Percentiles rank a stretch among this genome's conserved stretches.
These are phyloP conservation scores for Gymnodraco acuticeps DNA, from an alignment of 2,797 vertebrate genomes.

Conservation along the genomic window DNA sequence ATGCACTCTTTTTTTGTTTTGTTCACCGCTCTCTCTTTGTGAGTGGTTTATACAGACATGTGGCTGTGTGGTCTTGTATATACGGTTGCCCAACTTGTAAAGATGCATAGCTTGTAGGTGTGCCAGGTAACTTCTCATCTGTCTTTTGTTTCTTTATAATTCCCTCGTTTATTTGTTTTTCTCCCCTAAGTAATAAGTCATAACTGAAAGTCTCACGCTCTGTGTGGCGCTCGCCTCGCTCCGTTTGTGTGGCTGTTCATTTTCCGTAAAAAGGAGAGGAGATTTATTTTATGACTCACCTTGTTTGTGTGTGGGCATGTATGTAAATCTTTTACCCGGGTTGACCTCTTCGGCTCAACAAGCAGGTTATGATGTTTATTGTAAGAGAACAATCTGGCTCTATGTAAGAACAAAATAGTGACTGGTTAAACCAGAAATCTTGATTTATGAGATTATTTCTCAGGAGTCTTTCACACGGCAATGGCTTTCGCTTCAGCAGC, in stretches of 20 bases:
- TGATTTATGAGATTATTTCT: background rate
- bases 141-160: constrained; percentile 49
- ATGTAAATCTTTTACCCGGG: background rate
- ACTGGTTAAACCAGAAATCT: background rate
- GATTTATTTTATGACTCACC: constrained; percentile 50
- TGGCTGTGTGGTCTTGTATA: constrained; percentile 49
- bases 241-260: constrained; percentile 47
- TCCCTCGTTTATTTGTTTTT: constrained; percentile 54
- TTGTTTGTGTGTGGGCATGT: constrained; percentile 34
- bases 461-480: too few species aligned
- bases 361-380: constrained; percentile 16
- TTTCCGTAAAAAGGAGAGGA: constrained; percentile 9
- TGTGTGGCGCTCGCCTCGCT: constrained; percentile 22
- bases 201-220: constrained; percentile 43
- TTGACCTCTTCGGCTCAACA: constrained; percentile 11
- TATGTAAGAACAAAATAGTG: background rate
- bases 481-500: background rate
- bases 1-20: constrained; percentile 40
- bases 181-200: constrained; percentile 59
- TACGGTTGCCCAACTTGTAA: constrained; percentile 33
- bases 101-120: constrained; percentile 50
- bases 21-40: constrained; percentile 32
- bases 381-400: background rate
- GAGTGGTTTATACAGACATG: constrained; percentile 32
- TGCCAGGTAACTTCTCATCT: constrained; percentile 43